These are phyloP conservation scores for Semotilus atromaculatus DNA, from an alignment of 2,797 vertebrate genomes.

Conservation along the genomic window DNA sequence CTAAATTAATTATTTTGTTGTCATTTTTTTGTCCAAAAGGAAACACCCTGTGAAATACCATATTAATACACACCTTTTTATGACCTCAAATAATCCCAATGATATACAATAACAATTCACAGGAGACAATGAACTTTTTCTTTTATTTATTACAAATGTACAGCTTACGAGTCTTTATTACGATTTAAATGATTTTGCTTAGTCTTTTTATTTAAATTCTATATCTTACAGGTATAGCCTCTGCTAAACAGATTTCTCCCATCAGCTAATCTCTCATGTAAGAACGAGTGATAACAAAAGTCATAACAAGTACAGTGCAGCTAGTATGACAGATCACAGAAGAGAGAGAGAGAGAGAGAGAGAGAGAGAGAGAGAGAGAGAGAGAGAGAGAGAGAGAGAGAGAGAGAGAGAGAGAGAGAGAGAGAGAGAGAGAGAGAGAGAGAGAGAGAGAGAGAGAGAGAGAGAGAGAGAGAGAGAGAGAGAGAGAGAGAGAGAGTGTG, in stretches of 20 bases:
- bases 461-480: conserved; percentile 49
- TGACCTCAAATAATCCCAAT: neutral
- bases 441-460: conserved; percentile 47
- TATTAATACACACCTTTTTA: neutral
- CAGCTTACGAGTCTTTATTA: conserved; percentile 84
- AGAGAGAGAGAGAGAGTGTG: conserved; percentile 45
- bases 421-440: conserved; percentile 49
- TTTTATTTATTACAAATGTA: conserved; percentile 88
- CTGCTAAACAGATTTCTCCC: conserved; percentile 76
- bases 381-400: conserved; percentile 39
- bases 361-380: conserved; percentile 34
- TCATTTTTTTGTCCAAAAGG: neutral
- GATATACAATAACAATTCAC: neutral
- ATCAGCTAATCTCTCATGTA: conserved; percentile 73
- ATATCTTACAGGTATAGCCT: conserved; percentile 79
- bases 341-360: conserved; percentile 42
- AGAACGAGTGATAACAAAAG: conserved; percentile 62
- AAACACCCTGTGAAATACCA: neutral
- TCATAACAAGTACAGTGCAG: conserved; percentile 65
- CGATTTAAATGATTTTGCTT: conserved; percentile 74
- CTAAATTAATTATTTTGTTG: neutral
- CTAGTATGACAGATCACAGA: conserved; percentile 62
- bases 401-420: conserved; percentile 40
- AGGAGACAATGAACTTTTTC: conserved; percentile 68
- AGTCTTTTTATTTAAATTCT: conserved; percentile 69